Conservation (phyloP, 2,113 vertebrate genomes). For the Pogonocichla stellata region DNA sequence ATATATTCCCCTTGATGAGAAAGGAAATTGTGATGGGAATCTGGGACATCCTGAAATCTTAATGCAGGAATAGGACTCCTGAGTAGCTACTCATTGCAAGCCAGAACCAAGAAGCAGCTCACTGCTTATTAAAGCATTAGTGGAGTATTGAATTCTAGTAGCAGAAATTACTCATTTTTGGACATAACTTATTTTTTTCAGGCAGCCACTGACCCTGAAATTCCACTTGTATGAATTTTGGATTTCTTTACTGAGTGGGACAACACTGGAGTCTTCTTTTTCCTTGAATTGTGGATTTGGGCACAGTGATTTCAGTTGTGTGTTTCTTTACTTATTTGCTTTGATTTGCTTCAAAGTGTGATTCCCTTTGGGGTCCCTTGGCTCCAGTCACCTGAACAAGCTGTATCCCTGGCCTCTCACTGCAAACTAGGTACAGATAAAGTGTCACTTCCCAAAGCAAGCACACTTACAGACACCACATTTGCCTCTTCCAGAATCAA, state of each 20-base stretch:
- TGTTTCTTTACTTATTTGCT: neutral
- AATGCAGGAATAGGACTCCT: neutral
- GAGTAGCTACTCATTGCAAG: neutral
- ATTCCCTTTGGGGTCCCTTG: neutral
- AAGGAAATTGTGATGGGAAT: conserved; percentile 59
- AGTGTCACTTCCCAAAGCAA: neutral
- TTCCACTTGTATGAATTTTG: neutral
- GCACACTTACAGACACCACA: neutral
- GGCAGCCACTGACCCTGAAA: neutral
- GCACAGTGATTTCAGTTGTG: neutral
- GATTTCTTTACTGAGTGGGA: neutral
- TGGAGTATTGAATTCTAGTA: neutral
- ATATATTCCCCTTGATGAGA: neutral
- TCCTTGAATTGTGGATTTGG: neutral
- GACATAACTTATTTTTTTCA: neutral
- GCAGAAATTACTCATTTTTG: neutral
- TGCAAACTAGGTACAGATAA: neutral
- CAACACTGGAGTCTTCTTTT: neutral
- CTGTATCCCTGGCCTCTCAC: neutral
- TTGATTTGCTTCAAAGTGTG: neutral
- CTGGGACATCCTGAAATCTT: conserved; percentile 42
- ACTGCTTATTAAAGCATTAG: neutral
- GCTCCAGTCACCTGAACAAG: neutral
- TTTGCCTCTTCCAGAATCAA: neutral
- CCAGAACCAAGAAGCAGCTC: neutral